Percentiles rank a stretch among this genome's conserved stretches.
phyloP scores from a whole-genome alignment of 2,113 vertebrate genomes.

The Sterna hirundo region DNA sequence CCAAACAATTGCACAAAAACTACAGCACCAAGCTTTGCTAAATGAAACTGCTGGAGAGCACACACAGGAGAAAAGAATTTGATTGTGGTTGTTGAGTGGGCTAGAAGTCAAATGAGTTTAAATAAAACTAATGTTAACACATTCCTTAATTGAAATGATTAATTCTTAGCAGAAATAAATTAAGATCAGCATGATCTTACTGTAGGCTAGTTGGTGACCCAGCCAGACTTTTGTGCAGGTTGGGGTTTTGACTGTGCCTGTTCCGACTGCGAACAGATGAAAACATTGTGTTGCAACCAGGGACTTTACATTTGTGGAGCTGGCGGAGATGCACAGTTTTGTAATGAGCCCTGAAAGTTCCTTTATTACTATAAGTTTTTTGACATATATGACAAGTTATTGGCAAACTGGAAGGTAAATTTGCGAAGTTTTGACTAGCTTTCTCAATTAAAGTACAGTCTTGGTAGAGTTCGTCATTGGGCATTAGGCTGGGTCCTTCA shows the following conservation, averaged over 20 bases:
- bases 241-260: constrained; percentile 96
- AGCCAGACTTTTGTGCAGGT: constrained; percentile 90
- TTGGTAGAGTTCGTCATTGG: constrained; percentile 73
- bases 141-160: constrained; percentile 60
- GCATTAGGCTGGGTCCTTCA: constrained; percentile 74
- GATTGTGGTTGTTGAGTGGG: background rate
- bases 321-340: constrained; percentile 96
- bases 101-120: background rate
- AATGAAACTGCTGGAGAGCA: constrained; percentile 23
- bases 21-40: constrained; percentile 28
- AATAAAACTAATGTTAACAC: constrained; percentile 44
- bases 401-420: constrained; percentile 78
- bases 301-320: constrained; percentile 94
- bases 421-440: constrained; percentile 71
- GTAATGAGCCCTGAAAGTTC: constrained; percentile 96
- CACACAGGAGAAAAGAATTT: background rate
- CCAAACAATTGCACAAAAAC: constrained; percentile 13
- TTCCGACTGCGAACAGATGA: constrained; percentile 96
- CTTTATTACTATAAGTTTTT: constrained; percentile 96
- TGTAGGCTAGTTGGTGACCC: constrained; percentile 64
- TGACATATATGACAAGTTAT: constrained; percentile 95
- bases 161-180: background rate
- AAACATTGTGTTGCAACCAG: constrained; percentile 92
- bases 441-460: constrained; percentile 74
- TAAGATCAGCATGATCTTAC: constrained; percentile 38